Conservation (phyloP, 2,888 invertebrate species). For the Chymomyza amoena region DNA sequence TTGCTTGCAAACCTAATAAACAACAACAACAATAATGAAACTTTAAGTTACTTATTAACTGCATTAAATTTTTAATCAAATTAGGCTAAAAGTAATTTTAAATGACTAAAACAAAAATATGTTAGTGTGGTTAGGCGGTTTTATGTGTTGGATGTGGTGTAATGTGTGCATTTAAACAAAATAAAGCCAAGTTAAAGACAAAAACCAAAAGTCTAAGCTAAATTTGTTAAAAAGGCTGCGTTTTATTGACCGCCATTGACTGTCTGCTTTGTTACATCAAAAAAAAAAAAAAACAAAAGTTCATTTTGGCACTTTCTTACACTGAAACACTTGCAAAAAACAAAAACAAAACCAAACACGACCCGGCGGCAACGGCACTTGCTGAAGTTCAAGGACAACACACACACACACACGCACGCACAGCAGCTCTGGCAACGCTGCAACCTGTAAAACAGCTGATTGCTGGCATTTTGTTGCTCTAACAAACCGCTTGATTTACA, state of each 20-base stretch:
- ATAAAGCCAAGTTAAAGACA: slow-evolving; percentile 10
- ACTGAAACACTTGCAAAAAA: slow-evolving; percentile 23
- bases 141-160: slow-evolving; percentile 3
- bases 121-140: slow-evolving; percentile 1
- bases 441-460: slow-evolving; percentile 36
- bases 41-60: slow-evolving; percentile 23
- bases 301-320: slow-evolving; percentile 1
- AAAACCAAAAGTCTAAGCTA: slow-evolving; percentile 10
- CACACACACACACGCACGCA: slow-evolving; percentile 4
- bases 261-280: slow-evolving; percentile 22
- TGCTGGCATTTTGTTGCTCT: background rate
- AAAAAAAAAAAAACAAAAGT: background rate
- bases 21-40: slow-evolving; percentile 77
- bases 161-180: slow-evolving; percentile 13
- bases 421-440: background rate
- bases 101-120: slow-evolving; percentile 31
- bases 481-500: background rate
- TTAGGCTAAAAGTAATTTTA: background rate
- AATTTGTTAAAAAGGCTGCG: slow-evolving; percentile 47
- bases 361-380: background rate
- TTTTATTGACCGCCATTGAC: slow-evolving; percentile 64
- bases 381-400: slow-evolving; percentile 30
- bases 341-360: background rate
- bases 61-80: background rate
- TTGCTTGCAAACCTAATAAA: slow-evolving; percentile 72